Evolutionary conservation across 2,113 vertebrate species (phyloP), one percentile per base, ranked within the genome.

Genomic region (Reinhardtius hippoglossoides): DNA sequence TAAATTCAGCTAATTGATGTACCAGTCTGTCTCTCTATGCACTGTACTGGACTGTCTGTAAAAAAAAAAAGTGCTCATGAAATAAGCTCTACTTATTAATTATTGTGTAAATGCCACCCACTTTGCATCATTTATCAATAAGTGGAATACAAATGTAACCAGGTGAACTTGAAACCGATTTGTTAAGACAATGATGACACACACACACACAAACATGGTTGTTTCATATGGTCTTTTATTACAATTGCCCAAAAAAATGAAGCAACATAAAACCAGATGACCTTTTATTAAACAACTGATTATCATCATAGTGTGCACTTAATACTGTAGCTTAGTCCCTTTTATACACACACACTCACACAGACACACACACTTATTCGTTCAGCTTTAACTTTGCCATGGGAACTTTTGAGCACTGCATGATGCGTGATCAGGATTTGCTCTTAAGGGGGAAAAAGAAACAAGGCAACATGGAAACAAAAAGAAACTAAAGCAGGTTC

Each of bases 261-360:
- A 87, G 71, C 80, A 86, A 84, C 77, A 80, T 46, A 84, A 82
- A 89, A 83, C 60, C 77, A 85, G 56, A 81, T 58, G 73, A 54
- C 62, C 63, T 71, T 80, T 70, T 21, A 74, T 72, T 80, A 78
- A 80, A 87, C 83, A 88, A 67, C 60, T 86, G 84, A 90, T 90
- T 87, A 89, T 87, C 78, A 82, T 84, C 48, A n/a, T 79, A 71
- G 76, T 91, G 86, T 89, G 74, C 78, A 84, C 66, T 80, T 89
- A 92, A 90, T 87, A 92, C 88, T 88, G 82, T 87, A 91, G 88
- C 87, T 91, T 84, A 80, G 74, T 87, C 87, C 85, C 87, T 77
- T 87, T 73, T 78, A 26, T 5, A 57, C 31, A 71, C 18, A 74
- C 61, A 61, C 70, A 59, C 46, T 69, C 31, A 70, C 40, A 23